These are phyloP conservation scores for Meghimatium bilineatum DNA, from an alignment of 2,888 invertebrate species.

Conservation along the genomic window DNA sequence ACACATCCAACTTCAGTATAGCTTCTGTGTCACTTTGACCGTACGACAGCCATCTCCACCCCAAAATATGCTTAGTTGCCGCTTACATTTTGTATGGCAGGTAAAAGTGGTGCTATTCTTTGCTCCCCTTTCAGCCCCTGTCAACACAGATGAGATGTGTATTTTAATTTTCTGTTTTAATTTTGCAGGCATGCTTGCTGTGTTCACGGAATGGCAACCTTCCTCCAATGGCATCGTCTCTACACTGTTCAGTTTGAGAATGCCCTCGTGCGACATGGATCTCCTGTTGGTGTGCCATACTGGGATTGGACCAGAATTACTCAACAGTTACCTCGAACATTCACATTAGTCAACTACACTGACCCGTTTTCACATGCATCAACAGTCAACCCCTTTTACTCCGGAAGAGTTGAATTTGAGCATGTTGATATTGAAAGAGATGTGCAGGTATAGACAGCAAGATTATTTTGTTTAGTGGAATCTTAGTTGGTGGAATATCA, in stretches of 20 bases:
- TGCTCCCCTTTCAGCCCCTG: too few relatives aligned
- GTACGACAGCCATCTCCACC: too few relatives aligned
- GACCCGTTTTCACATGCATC: conserved; percentile 42
- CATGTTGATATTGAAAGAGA: conserved; percentile 46
- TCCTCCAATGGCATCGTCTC: conserved; percentile 58
- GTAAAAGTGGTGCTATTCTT: too few relatives aligned
- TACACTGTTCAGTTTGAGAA: conserved; percentile 58
- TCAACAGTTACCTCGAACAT: conserved; percentile 44
- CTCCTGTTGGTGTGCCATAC: conserved; percentile 54
- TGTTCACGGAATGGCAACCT: conserved; percentile 56
- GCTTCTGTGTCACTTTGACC: too few relatives aligned
- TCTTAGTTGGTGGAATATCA: not conserved
- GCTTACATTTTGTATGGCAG: too few relatives aligned
- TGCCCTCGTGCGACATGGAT: conserved; percentile 55
- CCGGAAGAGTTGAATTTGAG: conserved; percentile 52
- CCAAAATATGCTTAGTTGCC: too few relatives aligned
- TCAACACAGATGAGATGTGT: too few relatives aligned
- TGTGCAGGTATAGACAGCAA: conserved; percentile 32
- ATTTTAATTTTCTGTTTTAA: not conserved
- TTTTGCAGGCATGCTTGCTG: conserved; percentile 53
- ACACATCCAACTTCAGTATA: too few relatives aligned
- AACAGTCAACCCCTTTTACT: conserved; percentile 51
- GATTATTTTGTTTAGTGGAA: not conserved
- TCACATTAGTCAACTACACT: conserved; percentile 41
- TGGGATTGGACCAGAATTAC: conserved; percentile 53